Evolutionary conservation across 1,140 invertebrate species (phyloP).

Genomic region (Lordiphosa mommai): DNA sequence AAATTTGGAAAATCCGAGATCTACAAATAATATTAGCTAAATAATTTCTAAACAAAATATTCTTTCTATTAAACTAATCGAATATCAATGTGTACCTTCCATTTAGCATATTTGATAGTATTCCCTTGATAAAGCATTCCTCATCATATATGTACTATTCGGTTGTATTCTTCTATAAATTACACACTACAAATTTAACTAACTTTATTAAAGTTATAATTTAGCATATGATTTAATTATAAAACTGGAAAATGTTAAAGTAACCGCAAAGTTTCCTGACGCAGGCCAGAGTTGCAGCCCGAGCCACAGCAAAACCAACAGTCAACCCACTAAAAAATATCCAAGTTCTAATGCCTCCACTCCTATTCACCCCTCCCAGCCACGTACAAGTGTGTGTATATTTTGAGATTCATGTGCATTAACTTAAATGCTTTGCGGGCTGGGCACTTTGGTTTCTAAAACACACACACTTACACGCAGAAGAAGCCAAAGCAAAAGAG

Average conservation of each 20-base stretch:
- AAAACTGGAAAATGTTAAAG: slow-evolving; percentile 28
- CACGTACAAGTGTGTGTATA: slow-evolving; percentile 9
- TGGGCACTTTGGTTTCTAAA: slow-evolving; percentile 70
- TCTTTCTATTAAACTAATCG: too few species aligned
- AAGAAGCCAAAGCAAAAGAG: slow-evolving; percentile 21
- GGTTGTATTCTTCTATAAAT: too few species aligned
- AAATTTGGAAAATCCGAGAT: too few species aligned
- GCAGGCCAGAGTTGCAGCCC: background rate
- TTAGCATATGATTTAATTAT: background rate
- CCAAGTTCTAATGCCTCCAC: background rate
- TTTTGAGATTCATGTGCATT: slow-evolving; percentile 61
- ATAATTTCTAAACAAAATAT: too few species aligned
- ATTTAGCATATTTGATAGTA: too few species aligned
- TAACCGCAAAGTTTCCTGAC: slow-evolving; percentile 29
- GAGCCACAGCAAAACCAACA: background rate
- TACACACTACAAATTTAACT: slow-evolving; percentile 19
- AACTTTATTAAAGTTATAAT: slow-evolving; percentile 5
- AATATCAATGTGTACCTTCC: too few species aligned
- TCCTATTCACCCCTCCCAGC: slow-evolving; percentile 20
- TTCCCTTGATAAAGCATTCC: too few species aligned
- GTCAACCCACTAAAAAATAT: slow-evolving; percentile 15
- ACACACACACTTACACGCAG: slow-evolving; percentile 16
- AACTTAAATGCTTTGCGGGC: slow-evolving; percentile 74
- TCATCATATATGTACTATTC: too few species aligned
- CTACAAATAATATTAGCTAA: too few species aligned